Evolutionary conservation across 2,113 vertebrate genomes (phyloP), one percentile per base, ranked within the genome.

Genomic region (Aegithalos caudatus): DNA sequence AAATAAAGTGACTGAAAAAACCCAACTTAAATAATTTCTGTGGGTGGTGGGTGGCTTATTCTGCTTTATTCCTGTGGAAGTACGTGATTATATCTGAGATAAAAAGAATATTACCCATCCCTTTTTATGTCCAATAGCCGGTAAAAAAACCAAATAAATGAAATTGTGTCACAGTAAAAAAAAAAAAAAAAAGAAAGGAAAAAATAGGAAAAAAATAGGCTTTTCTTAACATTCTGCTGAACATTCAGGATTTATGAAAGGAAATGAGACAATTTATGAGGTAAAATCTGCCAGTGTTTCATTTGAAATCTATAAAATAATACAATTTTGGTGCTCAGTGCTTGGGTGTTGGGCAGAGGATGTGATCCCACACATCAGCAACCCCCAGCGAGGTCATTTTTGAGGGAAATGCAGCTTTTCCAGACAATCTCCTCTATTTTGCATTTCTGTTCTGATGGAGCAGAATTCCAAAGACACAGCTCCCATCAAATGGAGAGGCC

Each of bases 161-260:
- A 42, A 78, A 47, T 40, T 11, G 0, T 20, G 14, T 23, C 17
- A 4, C 7, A 7, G 12, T 4, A 8, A 37, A 44, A 74, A 78
- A 25, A 23, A 13, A 4, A 6, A 54, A 33, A 15, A 6, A 15
- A 14, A 9, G 1, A 37, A 15, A n/a, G 2, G 1, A 12, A 50
- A 28, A 44, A 53, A 3, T 6, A 10, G 19, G 12, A 2, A 9
- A 25, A 21, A 77, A 48, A 3, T 2, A 7, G 12, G 24, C 6
- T 69, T 70, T 73, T 65, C 44, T 56, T 61, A 47, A 44, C 0
- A 0, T 80, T 60, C 40, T 21, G 13, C 51, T 27, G 58, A 91
- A 74, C 29, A 7, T 72, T 64, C 29, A 29, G 58, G 24, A 35
- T 64, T 72, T 80, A 22, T 24, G 12, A 48, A 9, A 64, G 48